Evolutionary conservation across 30 jellyfish, hydroid and myxozoan genomes (phyloP), one percentile per base, ranked within the genome.

Genomic region (Chrysaora quinquecirrha): DNA sequence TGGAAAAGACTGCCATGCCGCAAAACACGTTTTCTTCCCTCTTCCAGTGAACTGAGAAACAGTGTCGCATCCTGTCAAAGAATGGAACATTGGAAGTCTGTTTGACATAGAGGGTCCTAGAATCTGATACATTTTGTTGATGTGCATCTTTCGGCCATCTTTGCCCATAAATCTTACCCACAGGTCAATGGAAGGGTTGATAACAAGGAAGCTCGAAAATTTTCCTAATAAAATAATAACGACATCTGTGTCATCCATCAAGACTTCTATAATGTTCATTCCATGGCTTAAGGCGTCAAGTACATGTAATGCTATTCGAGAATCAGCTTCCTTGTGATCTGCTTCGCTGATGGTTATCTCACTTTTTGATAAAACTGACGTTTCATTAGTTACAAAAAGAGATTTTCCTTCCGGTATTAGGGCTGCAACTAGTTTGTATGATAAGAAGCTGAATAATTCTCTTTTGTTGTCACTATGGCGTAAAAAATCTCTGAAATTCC

Each of bases 271-370:
- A 31, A 27, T 78, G 89, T 60, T 23, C 32, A 34, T 29, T 34
- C 81, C 68, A 31, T 50, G 82, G 14, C 31, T 31, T 32, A 64
- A 29, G 81, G 89, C 71, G 50, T 78, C 82, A 34, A 34, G 54
- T 10, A 46, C 74, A 48, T 78, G 47, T 34, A 78, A 48, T 28
- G 48, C 67, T 48, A 78, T 78, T 58, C 89, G 68, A 60, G 83
- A 31, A 64, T 60, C 71, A 11, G 89, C 71, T 78, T 78, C 89
- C 74, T 78, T 84, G 28, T 78, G 83, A 43, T 49, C 69, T 72
- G 84, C 46, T 72, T 46, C 48, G 52, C 46, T 19, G 73, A 72
- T 49, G 75, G 71, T 72, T 43, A 49, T 72, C 47, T 72, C 84
- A 3, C 71, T 22, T 46, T 50, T 48, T 72, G 84, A 72, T 72